Evolutionary conservation across 2,888 invertebrate species (phyloP).

Genomic region (Cantharis rufa): DNA sequence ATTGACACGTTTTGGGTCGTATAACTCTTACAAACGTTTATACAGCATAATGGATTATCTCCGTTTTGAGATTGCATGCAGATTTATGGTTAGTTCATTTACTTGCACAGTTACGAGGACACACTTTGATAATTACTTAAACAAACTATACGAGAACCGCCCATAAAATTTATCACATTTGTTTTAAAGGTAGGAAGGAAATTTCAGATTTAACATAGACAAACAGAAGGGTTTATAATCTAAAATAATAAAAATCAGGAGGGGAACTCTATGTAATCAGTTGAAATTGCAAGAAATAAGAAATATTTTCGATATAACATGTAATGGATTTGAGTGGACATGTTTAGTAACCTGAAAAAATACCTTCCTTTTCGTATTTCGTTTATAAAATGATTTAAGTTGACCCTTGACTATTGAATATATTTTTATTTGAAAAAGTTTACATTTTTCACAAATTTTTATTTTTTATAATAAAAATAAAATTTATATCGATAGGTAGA

Average conservation of each 20-base stretch:
- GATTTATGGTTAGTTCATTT: conserved; percentile 2
- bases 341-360: conserved; percentile 4
- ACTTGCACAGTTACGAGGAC: background rate
- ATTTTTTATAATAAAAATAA: background rate
- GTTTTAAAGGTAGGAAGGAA: background rate
- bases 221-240: background rate
- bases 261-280: too few species aligned
- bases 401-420: background rate
- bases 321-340: background rate
- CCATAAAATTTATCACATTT: background rate
- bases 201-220: background rate
- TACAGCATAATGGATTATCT: conserved; percentile 26
- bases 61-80: conserved; percentile 7
- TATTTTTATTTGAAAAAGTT: background rate
- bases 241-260: too few species aligned
- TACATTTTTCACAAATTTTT: background rate
- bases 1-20: conserved; percentile 30
- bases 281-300: too few species aligned
- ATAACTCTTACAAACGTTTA: conserved; percentile 23
- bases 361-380: conserved; percentile 1
- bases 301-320: background rate
- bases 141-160: background rate
- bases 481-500: too few species aligned
- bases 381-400: background rate
- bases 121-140: background rate